Evolutionary conservation across 64 coral and sea anemone genomes (phyloP).

Genomic region (Montipora cactus): DNA sequence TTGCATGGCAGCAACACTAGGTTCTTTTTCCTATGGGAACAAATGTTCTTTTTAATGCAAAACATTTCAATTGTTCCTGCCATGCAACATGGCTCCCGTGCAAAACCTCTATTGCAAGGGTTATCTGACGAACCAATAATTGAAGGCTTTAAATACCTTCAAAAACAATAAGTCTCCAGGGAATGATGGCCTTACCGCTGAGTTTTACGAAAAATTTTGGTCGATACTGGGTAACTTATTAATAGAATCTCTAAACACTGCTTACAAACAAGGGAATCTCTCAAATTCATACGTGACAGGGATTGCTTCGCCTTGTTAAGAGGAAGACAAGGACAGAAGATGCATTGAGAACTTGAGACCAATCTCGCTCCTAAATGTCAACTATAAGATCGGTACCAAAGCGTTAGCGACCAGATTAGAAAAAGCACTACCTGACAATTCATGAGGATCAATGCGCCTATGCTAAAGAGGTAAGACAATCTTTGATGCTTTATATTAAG

Average conservation of each 20-base stretch:
- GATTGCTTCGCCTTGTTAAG: not conserved
- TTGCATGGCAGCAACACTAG: no score
- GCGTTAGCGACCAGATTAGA: not conserved
- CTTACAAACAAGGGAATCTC: not conserved
- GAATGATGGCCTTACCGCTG: not conserved
- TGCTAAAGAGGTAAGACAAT: not conserved
- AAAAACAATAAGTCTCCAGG: not conserved
- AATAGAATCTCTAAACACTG: not conserved
- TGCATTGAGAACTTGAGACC: constrained; percentile 8
- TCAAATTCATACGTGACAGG: not conserved
- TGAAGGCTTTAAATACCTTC: not conserved
- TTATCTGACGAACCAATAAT: not conserved
- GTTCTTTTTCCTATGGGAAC: no score
- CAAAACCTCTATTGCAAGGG: not conserved
- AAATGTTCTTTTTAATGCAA: no score
- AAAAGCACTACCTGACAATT: not conserved
- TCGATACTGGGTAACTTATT: not conserved
- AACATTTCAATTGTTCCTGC: no score
- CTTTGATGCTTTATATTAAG: not conserved
- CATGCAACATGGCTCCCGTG: no score
- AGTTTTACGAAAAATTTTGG: no score
- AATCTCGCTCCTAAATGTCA: not conserved
- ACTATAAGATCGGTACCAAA: not conserved
- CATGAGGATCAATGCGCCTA: not conserved
- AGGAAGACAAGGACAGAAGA: not conserved